Evolutionary conservation across 2,113 vertebrate genomes (phyloP).

Genomic region (Indri indri): DNA sequence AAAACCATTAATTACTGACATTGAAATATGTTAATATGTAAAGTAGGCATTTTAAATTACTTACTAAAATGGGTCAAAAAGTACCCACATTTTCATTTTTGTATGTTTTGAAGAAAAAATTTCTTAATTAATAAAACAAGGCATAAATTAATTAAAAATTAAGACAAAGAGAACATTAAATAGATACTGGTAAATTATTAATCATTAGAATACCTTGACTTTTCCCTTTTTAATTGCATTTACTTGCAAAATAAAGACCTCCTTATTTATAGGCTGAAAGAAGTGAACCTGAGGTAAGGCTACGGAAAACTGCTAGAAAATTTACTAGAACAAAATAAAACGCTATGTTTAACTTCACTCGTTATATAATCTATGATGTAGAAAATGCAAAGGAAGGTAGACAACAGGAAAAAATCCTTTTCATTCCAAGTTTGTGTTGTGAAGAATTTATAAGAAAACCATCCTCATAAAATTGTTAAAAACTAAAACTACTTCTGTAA

Average conservation of each 20-base stretch:
- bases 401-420: constrained; percentile 22
- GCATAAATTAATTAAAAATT: not conserved
- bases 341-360: constrained; percentile 8
- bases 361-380: not conserved
- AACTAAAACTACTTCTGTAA: constrained; percentile 37
- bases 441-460: constrained; percentile 40
- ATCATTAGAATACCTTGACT: not conserved
- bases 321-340: constrained; percentile 42
- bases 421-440: constrained; percentile 21
- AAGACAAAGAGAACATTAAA: not conserved
- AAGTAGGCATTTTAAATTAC: constrained; percentile 24
- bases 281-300: constrained; percentile 8
- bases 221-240: constrained; percentile 33
- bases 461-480: constrained; percentile 49
- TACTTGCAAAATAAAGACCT: constrained; percentile 48
- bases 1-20: constrained; percentile 21
- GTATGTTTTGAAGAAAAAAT: constrained; percentile 29
- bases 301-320: constrained; percentile 39
- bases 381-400: constrained; percentile 42
- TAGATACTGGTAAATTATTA: not conserved
- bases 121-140: not conserved
- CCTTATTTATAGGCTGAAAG: constrained; percentile 28
- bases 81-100: constrained; percentile 19
- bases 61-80: not conserved
- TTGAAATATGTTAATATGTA: not conserved